phyloP scores from a whole-genome alignment of 2,888 invertebrate species.

The Drosophila anomalata region DNA sequence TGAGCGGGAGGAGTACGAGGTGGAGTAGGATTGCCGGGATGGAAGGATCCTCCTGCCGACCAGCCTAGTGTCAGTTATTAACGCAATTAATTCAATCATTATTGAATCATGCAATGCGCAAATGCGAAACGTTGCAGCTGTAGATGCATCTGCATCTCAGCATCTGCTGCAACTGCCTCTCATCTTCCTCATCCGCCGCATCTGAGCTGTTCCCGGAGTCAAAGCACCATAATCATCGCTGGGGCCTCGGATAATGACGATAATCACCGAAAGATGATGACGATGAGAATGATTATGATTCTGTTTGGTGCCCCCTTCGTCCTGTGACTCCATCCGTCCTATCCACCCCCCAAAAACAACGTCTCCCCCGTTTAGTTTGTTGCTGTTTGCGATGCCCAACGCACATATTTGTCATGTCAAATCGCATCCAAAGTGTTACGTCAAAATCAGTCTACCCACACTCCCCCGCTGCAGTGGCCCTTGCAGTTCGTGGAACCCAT shows the following conservation, averaged over 20 bases:
- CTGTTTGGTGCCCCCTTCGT: slow-evolving; percentile 7
- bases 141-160: slow-evolving; percentile 27
- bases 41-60: slow-evolving; percentile 19
- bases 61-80: slow-evolving; percentile 83
- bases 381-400: slow-evolving; percentile 67
- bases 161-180: neutral
- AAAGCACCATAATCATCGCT: slow-evolving; percentile 62
- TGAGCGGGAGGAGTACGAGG: slow-evolving; percentile 27
- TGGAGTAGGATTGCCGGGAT: neutral
- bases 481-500: slow-evolving; percentile 49
- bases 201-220: slow-evolving; percentile 45
- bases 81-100: slow-evolving; percentile 84
- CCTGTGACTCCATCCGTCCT: neutral
- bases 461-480: neutral
- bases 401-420: slow-evolving; percentile 81
- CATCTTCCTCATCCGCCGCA: slow-evolving; percentile 7
- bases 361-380: slow-evolving; percentile 33
- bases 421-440: slow-evolving; percentile 80
- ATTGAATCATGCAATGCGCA: slow-evolving; percentile 83
- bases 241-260: slow-evolving; percentile 41
- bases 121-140: slow-evolving; percentile 65
- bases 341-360: neutral
- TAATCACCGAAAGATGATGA: slow-evolving; percentile 57
- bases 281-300: slow-evolving; percentile 43
- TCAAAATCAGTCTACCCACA: slow-evolving; percentile 69